phyloP scores from a whole-genome alignment of 2,888 invertebrate species.

The Epiblema foenella region DNA sequence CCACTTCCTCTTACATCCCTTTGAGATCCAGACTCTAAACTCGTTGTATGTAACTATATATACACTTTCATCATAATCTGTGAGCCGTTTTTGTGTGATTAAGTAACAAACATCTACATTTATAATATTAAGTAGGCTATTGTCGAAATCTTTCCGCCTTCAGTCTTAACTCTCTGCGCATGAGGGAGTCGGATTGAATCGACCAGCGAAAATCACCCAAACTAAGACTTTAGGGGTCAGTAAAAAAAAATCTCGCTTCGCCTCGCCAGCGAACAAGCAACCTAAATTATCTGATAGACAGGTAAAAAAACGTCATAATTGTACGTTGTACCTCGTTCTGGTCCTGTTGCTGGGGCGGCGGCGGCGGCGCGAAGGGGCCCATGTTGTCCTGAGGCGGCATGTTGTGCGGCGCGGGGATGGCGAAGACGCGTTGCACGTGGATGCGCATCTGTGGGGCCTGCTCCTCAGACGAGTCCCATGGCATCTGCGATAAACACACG shows the following conservation, averaged over 20 bases:
- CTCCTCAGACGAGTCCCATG: constrained; percentile 81
- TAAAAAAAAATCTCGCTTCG: background rate
- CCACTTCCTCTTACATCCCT: no score
- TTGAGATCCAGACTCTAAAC: no score
- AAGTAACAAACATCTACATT: no score
- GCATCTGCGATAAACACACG: constrained; percentile 64
- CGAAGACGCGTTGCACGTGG: constrained; percentile 81
- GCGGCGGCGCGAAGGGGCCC: constrained; percentile 70
- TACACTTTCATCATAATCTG: no score
- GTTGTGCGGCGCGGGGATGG: constrained; percentile 75
- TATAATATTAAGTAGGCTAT: no score
- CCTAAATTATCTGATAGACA: background rate
- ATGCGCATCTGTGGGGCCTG: constrained; percentile 76
- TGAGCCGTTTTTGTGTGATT: no score
- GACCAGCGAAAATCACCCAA: no score
- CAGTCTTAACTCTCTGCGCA: no score
- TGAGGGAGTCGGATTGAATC: no score
- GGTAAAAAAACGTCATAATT: background rate
- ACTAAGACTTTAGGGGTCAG: no score
- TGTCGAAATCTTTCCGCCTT: background rate
- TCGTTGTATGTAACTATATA: no score
- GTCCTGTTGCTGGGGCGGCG: constrained; percentile 51
- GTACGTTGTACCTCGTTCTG: constrained; percentile 42
- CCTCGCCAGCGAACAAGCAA: background rate
- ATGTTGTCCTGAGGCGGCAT: constrained; percentile 70